Evolutionary conservation across 2,113 vertebrate genomes (phyloP), one percentile per base, ranked within the genome.

Genomic region (Cololabis saira): DNA sequence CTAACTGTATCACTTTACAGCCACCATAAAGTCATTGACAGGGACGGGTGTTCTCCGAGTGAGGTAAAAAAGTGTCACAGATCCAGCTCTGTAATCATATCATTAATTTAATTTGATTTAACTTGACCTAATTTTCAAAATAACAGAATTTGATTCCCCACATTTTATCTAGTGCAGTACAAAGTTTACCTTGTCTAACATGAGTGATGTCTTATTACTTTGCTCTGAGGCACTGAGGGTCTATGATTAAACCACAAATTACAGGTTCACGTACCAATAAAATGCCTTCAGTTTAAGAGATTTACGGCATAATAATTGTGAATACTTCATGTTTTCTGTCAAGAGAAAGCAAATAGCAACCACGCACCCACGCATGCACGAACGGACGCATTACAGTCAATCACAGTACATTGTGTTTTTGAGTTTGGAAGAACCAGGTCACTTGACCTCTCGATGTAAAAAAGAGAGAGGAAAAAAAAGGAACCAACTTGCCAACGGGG

Each of bases 1-100:
- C 74, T 82, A 61, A 81, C 80, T 79, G 61, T 76, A 84, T 87
- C 74, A 74, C 61, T 87, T 90, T 89, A 89, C 85, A 76, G 50
- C 76, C n/a, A 0, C 61, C 63, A 78, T 88, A 87, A 87, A 88
- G 60, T 50, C 73, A 70, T 40, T 61, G 73, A 62, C 57, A 55
- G 51, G 68, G 60, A 78, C 41, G 58, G 83, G 77, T 70, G 82
- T 71, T 64, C 76, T 73, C 33, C 6, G 54, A 63, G 63, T 10
- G 47, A 48, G 57, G 41, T 56, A 45, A 60, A n/a, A 7, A 15
- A 52, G 52, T 40, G 9, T 67, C 47, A 43, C 44, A 72, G 61
- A 75, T 55, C 58, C 49, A 52, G 15, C 63, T 53, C 15, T 84
- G 77, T 83, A 67, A 82, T 83, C 41, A 62, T 57, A 37, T 7